Percentiles rank a stretch among this genome's conserved stretches.
Conservation (phyloP, 2,797 vertebrate genomes). For the Hydrocynus forskahlii region DNA sequence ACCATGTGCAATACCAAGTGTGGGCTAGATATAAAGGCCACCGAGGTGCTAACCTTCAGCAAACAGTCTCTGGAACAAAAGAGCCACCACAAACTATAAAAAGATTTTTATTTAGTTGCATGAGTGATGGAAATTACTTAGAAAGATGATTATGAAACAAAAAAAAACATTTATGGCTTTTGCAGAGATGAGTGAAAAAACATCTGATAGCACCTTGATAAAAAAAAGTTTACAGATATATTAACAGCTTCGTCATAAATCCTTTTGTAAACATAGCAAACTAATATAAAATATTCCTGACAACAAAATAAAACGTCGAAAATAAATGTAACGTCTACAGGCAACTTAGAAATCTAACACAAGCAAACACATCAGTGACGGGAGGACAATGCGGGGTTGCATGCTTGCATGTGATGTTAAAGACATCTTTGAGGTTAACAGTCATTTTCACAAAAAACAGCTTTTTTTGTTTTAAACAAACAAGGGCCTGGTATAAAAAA, state of each 20-base stretch:
- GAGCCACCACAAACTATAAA: slow-evolving; percentile 21
- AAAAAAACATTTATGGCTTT: slow-evolving; percentile 60
- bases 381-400: slow-evolving; percentile 11
- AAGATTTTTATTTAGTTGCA: slow-evolving; percentile 60
- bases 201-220: slow-evolving; percentile 60
- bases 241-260: slow-evolving; percentile 63
- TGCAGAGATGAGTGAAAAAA: slow-evolving; percentile 57
- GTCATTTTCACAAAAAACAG: slow-evolving; percentile 28
- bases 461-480: background rate
- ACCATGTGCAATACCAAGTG: too few relatives aligned
- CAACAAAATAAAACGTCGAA: slow-evolving; percentile 42
- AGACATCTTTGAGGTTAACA: slow-evolving; percentile 37
- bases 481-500: slow-evolving; percentile 14
- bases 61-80: background rate
- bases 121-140: slow-evolving; percentile 57
- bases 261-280: slow-evolving; percentile 64
- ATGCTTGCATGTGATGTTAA: slow-evolving; percentile 25
- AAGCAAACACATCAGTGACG: slow-evolving; percentile 33
- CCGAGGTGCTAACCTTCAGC: background rate
- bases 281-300: slow-evolving; percentile 61
- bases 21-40: background rate
- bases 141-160: slow-evolving; percentile 54
- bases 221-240: slow-evolving; percentile 63
- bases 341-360: slow-evolving; percentile 34
- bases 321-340: slow-evolving; percentile 49